phyloP scores from a whole-genome alignment of 2,113 vertebrate species.

The Chaenogobius annularis region DNA sequence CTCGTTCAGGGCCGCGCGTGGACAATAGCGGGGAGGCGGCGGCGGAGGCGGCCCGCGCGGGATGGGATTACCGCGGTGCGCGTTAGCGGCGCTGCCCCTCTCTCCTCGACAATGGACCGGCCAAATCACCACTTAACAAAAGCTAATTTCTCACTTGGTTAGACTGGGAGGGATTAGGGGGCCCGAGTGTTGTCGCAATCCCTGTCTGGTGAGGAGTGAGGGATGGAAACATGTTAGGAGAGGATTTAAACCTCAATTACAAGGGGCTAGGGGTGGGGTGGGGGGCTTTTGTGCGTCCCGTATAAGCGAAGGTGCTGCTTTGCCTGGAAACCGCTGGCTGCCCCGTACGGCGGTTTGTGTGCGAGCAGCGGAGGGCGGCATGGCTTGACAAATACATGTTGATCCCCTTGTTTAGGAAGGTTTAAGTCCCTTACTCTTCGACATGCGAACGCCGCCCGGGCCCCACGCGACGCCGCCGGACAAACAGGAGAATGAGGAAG shows the following conservation, averaged over 20 bases:
- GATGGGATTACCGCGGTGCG: conserved; percentile 65
- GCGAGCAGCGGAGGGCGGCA: conserved; percentile 55
- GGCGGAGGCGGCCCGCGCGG: conserved; percentile 30
- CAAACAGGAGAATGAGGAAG: conserved; percentile 26
- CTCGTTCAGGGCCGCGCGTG: conserved; percentile 14
- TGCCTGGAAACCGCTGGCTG: conserved; percentile 35
- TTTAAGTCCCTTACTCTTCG: conserved; percentile 69
- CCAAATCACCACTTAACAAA: conserved; percentile 79
- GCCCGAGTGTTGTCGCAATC: conserved; percentile 58
- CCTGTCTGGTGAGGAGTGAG: conserved; percentile 65
- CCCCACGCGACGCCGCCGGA: conserved; percentile 21
- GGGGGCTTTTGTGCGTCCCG: conserved; percentile 64
- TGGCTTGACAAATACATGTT: conserved; percentile 73
- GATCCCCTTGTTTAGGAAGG: conserved; percentile 76
- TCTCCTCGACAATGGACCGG: conserved; percentile 65
- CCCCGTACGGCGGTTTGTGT: conserved; percentile 28
- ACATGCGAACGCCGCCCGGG: conserved; percentile 55
- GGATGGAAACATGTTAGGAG: conserved; percentile 56
- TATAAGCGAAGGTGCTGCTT: conserved; percentile 18
- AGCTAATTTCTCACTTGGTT: conserved; percentile 82
- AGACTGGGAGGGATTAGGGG: conserved; percentile 75
- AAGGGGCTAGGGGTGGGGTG: conserved; percentile 51
- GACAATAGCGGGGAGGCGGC: conserved; percentile 12
- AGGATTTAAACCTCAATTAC: conserved; percentile 79
- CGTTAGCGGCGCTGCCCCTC: conserved; percentile 29